phyloP scores from a whole-genome alignment of 2,113 vertebrate species.

The Ia io region DNA sequence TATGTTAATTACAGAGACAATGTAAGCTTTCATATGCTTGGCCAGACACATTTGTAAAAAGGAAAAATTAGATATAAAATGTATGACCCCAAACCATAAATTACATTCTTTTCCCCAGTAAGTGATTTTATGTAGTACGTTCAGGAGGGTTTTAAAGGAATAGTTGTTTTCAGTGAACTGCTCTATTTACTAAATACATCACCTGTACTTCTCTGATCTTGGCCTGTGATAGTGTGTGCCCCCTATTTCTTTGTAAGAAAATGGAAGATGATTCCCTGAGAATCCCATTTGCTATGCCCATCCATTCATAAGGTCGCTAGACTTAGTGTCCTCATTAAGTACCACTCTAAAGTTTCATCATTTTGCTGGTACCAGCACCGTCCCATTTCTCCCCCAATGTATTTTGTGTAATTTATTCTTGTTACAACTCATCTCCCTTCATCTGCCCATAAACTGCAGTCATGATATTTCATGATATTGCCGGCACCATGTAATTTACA shows the following conservation, averaged over 20 bases:
- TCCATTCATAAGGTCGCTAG: constrained; percentile 52
- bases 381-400: constrained; percentile 47
- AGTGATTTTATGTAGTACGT: background rate
- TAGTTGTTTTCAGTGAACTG: constrained; percentile 5
- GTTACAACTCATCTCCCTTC: constrained; percentile 73
- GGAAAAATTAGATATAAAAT: constrained; percentile 22
- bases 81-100: background rate
- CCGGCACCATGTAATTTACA: constrained; percentile 77
- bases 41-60: constrained; percentile 35
- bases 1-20: background rate
- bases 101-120: constrained; percentile 4
- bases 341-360: constrained; percentile 62
- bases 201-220: constrained; percentile 43
- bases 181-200: constrained; percentile 9
- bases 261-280: constrained; percentile 49
- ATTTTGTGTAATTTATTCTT: constrained; percentile 66
- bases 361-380: constrained; percentile 44
- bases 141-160: background rate
- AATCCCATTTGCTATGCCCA: constrained; percentile 44
- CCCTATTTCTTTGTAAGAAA: constrained; percentile 49
- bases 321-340: constrained; percentile 51
- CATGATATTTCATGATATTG: constrained; percentile 77
- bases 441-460: constrained; percentile 72
- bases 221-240: background rate
- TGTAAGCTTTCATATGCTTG: background rate